These are phyloP conservation scores for Samia ricini DNA, from an alignment of 1,140 invertebrate genomes.

Conservation along the genomic window DNA sequence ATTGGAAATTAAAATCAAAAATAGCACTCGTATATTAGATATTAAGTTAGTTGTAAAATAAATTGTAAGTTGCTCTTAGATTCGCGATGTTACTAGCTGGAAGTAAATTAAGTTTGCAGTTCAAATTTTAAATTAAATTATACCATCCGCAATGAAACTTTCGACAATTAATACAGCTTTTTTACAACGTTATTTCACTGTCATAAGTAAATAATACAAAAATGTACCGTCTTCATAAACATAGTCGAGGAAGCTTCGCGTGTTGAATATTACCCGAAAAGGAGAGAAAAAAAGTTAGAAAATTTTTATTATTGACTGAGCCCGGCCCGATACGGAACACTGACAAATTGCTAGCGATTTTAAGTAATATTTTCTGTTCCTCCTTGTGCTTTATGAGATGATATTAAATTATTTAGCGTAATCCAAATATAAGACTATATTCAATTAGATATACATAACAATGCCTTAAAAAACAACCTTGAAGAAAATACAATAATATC, in stretches of 20 bases:
- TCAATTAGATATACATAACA: conserved; percentile 38
- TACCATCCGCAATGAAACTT: conserved; percentile 27
- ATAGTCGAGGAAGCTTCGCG: conserved; percentile 54
- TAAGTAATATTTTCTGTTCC: conserved; percentile 27
- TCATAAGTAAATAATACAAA: conserved; percentile 50
- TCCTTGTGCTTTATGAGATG: conserved; percentile 32
- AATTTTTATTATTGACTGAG: conserved; percentile 69
- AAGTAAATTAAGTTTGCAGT: conserved; percentile 9
- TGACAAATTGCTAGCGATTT: conserved; percentile 66
- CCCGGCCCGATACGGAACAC: conserved; percentile 54
- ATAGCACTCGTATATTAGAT: not conserved
- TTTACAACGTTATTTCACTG: conserved; percentile 44
- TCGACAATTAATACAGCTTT: conserved; percentile 47
- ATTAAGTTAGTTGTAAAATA: not conserved
- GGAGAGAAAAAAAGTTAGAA: conserved; percentile 58
- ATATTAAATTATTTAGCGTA: conserved; percentile 26
- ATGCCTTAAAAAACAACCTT: not conserved
- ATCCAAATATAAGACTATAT: conserved; percentile 44
- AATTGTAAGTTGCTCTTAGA: not conserved
- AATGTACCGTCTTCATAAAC: conserved; percentile 41
- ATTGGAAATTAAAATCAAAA: no score
- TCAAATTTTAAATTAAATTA: conserved; percentile 26
- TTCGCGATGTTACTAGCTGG: not conserved
- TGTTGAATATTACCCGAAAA: conserved; percentile 61
- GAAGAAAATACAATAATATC: not conserved